Conservation (phyloP, 2,888 invertebrate species). For the Melanchra persicariae region DNA sequence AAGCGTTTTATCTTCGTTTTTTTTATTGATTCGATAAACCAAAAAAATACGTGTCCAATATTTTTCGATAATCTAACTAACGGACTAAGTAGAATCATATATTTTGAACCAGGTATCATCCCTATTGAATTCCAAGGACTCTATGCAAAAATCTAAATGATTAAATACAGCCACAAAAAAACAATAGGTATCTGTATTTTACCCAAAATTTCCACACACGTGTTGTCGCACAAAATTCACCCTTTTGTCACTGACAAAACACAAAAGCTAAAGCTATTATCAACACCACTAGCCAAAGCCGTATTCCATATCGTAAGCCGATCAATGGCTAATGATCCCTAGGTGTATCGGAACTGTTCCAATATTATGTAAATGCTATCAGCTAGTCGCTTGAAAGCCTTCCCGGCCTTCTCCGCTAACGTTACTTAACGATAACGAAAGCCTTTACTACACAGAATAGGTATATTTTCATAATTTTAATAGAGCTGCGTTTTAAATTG, state of each 20-base stretch:
- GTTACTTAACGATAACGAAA: conserved; percentile 77
- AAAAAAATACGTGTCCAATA: no score
- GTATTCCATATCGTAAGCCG: conserved; percentile 80
- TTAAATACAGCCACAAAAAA: no score
- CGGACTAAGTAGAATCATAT: no score
- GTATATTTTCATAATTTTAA: conserved; percentile 65
- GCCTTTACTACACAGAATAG: conserved; percentile 65
- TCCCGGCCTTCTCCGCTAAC: conserved; percentile 73
- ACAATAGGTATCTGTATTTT: neutral
- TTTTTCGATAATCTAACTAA: no score
- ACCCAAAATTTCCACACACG: neutral
- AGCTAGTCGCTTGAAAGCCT: conserved; percentile 79
- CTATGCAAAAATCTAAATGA: neutral
- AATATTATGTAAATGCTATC: conserved; percentile 88
- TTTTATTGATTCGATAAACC: no score
- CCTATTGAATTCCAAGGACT: no score
- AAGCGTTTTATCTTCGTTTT: no score
- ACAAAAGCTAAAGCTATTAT: conserved; percentile 53
- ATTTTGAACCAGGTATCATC: no score
- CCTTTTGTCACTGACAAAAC: conserved; percentile 39
- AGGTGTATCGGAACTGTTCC: conserved; percentile 82
- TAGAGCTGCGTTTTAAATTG: conserved; percentile 58
- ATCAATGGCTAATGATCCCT: conserved; percentile 85
- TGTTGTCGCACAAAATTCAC: conserved; percentile 20
- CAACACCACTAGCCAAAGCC: conserved; percentile 55